Evolutionary conservation across 2,888 invertebrate species (phyloP).

Genomic region (Acanthoscelides obtectus): DNA sequence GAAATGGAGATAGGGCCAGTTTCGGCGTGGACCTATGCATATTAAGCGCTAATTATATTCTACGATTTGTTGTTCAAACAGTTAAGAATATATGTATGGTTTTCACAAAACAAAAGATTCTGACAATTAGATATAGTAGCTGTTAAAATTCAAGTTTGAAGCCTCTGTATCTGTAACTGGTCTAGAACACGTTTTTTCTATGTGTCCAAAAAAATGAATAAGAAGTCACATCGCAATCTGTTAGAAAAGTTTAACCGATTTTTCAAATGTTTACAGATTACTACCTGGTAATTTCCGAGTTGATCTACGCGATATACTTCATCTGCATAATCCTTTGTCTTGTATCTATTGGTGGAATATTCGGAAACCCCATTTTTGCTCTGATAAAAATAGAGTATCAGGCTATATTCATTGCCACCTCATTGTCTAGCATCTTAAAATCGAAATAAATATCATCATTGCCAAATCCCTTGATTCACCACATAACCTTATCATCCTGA

Average conservation of each 20-base stretch:
- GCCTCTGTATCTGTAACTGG: too few relatives aligned
- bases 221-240: too few relatives aligned
- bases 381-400: neutral
- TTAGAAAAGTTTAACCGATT: too few relatives aligned
- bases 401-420: neutral
- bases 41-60: neutral
- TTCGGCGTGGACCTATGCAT: neutral
- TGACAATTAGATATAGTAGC: too few relatives aligned
- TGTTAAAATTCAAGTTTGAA: too few relatives aligned
- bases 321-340: neutral
- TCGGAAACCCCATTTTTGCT: neutral
- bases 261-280: too few relatives aligned
- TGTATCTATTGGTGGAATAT: neutral
- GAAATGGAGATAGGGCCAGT: neutral
- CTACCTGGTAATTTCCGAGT: neutral
- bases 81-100: too few relatives aligned
- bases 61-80: too few relatives aligned
- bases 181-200: too few relatives aligned
- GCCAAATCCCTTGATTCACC: neutral
- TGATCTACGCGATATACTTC: neutral
- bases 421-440: neutral
- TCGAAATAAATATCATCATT: neutral
- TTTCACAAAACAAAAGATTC: too few relatives aligned
- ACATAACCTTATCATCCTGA: neutral
- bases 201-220: too few relatives aligned